Evolutionary conservation across 2,113 vertebrate genomes (phyloP).

Genomic region (Pagrus major): DNA sequence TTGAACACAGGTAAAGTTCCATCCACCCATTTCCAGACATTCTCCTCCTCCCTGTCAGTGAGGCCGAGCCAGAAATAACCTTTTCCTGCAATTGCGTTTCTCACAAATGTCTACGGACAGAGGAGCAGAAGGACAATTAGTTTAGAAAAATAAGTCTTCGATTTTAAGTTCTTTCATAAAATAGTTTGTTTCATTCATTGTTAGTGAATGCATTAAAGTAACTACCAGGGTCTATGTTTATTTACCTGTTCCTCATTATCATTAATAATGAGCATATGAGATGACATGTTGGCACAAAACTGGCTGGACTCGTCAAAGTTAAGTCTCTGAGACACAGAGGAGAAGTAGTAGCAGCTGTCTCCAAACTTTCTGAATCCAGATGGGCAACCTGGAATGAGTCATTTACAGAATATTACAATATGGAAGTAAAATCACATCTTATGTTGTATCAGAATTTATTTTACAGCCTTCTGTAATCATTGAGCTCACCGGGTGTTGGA

Average conservation of each 20-base stretch:
- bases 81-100: constrained; percentile 86
- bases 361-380: constrained; percentile 89
- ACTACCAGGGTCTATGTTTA: neutral
- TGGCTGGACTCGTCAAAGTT: constrained; percentile 89
- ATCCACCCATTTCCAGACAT: constrained; percentile 95
- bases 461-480: neutral
- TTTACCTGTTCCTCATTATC: constrained; percentile 94
- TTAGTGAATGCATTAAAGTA: neutral
- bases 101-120: constrained; percentile 89
- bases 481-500: constrained; percentile 69
- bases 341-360: constrained; percentile 95
- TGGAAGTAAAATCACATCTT: neutral
- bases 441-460: neutral
- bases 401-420: constrained; percentile 11
- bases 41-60: constrained; percentile 89
- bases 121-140: constrained; percentile 51
- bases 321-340: constrained; percentile 82
- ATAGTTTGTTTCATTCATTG: neutral
- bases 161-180: neutral
- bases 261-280: constrained; percentile 91
- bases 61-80: constrained; percentile 96
- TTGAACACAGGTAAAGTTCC: constrained; percentile 88
- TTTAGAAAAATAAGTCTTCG: neutral
- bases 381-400: constrained; percentile 87
- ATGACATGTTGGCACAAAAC: constrained; percentile 87